Percentiles rank a stretch among this genome's conserved stretches.
phyloP scores from a whole-genome alignment of 2,888 invertebrate species.

The Odontothrips loti region DNA sequence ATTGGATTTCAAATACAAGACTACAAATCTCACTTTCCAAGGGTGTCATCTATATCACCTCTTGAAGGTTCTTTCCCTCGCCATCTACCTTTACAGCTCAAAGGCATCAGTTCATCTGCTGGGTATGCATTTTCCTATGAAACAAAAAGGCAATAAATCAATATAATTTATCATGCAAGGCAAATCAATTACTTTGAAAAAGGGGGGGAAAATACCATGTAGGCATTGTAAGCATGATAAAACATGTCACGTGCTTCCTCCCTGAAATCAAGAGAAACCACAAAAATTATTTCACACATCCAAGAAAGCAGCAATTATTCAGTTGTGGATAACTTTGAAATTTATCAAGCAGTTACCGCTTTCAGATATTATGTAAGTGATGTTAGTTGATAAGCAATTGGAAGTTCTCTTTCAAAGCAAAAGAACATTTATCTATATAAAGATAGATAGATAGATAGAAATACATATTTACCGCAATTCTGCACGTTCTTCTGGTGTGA shows the following conservation, averaged over 20 bases:
- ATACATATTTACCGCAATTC: neutral
- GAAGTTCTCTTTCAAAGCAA: too few relatives aligned
- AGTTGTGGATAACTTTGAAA: too few relatives aligned
- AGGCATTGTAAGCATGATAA: constrained; percentile 91
- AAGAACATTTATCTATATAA: neutral
- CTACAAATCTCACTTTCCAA: constrained; percentile 81
- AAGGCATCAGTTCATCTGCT: constrained; percentile 96
- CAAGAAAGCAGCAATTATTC: too few relatives aligned
- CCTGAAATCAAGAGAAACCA: constrained; percentile 51
- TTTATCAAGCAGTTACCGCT: neutral
- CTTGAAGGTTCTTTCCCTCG: constrained; percentile 84
- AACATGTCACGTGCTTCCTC: constrained; percentile 93
- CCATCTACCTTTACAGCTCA: constrained; percentile 89
- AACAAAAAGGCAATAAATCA: constrained; percentile 34
- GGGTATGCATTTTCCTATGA: constrained; percentile 83
- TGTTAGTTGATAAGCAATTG: neutral
- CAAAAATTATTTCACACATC: neutral
- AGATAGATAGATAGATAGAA: too few relatives aligned
- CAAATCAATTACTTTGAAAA: neutral
- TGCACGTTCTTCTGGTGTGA: neutral
- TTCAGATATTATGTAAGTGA: neutral
- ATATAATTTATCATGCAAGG: neutral
- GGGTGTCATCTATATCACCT: constrained; percentile 93
- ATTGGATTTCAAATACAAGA: neutral
- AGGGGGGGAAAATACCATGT: constrained; percentile 61